phyloP scores from a whole-genome alignment of 2,797 vertebrate species.

The Bovichtus diacanthus region DNA sequence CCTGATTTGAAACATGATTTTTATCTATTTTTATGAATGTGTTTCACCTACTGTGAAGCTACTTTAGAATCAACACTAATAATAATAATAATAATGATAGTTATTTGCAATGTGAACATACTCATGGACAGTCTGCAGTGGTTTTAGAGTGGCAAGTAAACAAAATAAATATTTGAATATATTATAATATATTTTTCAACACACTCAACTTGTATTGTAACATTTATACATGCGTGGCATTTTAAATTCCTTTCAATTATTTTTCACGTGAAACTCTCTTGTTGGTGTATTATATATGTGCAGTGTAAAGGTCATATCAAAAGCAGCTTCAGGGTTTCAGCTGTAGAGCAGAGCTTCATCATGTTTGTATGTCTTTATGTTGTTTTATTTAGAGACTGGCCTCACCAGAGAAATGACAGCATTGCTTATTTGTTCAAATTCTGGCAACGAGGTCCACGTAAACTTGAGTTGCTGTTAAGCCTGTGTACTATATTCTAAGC shows the following conservation, averaged over 20 bases:
- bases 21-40: neutral
- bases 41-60: neutral
- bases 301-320: constrained; percentile 11
- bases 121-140: neutral
- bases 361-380: constrained; percentile 4
- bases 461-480: too few species aligned
- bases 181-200: neutral
- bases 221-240: neutral
- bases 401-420: neutral
- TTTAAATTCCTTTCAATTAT: neutral
- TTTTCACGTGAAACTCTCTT: too few species aligned
- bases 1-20: neutral
- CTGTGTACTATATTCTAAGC: too few species aligned
- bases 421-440: constrained; percentile 8
- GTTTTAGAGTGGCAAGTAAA: neutral
- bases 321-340: constrained; percentile 4
- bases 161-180: neutral
- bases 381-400: constrained; percentile 22
- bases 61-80: neutral
- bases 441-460: too few species aligned
- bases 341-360: neutral
- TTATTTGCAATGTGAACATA: neutral
- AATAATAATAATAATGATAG: neutral
- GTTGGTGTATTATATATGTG: neutral
- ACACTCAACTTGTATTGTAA: neutral